Base-by-base conservation (phyloP, 2,888 invertebrate species). In the Reticulitermes lucifugus region DNA sequence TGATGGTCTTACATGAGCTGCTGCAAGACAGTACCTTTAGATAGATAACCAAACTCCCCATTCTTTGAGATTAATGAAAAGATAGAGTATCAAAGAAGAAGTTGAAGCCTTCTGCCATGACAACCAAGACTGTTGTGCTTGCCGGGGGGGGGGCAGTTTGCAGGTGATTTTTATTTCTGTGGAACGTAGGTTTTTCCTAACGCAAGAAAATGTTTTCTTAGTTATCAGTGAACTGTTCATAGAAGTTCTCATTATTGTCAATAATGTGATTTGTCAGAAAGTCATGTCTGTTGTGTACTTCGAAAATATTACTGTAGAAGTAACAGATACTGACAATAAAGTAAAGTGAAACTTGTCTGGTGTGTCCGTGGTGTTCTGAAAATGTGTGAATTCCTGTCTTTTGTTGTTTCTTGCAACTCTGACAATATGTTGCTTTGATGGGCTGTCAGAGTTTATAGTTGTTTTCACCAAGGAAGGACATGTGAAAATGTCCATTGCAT, bases 301-400 rank as follows among this genome's bases (percentile, higher is more conserved):
- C 73, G n/a, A 41, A 71, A 73, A 73, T 73, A 41, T 35, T 41
- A 73, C 18, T 73, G 73, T 73, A 65, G 65, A 65, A 41, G n/a
- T 41, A 73, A 41, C 73, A 73, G 73, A 73, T 73, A 73, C 73
- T 73, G 73, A 73, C 73, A 73, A 73, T 73, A 73, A 73, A 41
- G 25, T 73, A 73, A 41, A 35, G 25, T n/a, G n/a, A 65, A 25
- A n/a, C 10, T 65, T n/a, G 4, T 22, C 21, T 60, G 60, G 60
- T 60, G 14, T 25, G n/a, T 65, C 25, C n/a, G 25, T 25, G 25
- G 65, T 25, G 14, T 25, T 65, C 18, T 55, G 55, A 18, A 55
- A 55, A 14, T 55, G 55, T 12, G 51, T 5, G 14, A 55, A 18
- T 55, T 55, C 55, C 55, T 18, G 14, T 18, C 5, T 55, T 55